A percentile compares a stretch with the other conserved stretches of the same genome.
Conservation (phyloP, 2,797 vertebrate species). For the Trematomus bernacchii region DNA sequence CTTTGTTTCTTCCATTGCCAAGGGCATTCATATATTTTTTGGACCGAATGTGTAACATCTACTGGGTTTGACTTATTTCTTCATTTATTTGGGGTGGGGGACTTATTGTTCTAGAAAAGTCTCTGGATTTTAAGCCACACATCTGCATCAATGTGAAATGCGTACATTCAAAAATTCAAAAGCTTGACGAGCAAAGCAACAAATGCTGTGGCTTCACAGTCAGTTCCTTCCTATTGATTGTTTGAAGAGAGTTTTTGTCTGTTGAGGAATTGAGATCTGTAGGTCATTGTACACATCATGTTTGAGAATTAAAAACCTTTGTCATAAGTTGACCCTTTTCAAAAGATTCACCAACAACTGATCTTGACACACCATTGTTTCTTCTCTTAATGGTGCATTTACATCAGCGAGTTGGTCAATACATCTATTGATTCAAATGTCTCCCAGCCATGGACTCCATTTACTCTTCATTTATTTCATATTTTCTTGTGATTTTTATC, state of each 20-base stretch:
- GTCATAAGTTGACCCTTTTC: constrained; percentile 37
- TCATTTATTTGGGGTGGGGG: not conserved
- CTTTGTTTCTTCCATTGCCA: not conserved
- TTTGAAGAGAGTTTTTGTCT: constrained; percentile 7
- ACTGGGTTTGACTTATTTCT: not conserved
- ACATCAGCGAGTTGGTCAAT: constrained; percentile 40
- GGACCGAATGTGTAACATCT: not conserved
- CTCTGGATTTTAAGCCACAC: not conserved
- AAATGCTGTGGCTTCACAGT: too few relatives aligned
- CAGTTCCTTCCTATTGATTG: too few relatives aligned
- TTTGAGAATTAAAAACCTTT: constrained; percentile 28
- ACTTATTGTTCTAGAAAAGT: not conserved
- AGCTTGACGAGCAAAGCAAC: not conserved
- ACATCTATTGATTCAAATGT: constrained; percentile 64
- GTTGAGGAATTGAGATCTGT: not conserved
- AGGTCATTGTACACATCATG: constrained; percentile 27
- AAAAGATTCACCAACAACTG: constrained; percentile 33
- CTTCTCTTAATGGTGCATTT: constrained; percentile 53
- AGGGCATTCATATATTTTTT: not conserved
- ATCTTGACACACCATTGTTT: constrained; percentile 51
- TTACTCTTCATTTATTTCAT: constrained; percentile 64
- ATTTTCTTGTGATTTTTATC: constrained; percentile 64
- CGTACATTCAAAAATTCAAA: too few relatives aligned
- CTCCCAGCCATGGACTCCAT: constrained; percentile 40
- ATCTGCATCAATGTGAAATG: too few relatives aligned